A percentile compares a stretch with the other conserved stretches of the same genome.
Conservation (phyloP, 2,113 vertebrate genomes). For the Thalassarche chlororhynchos region DNA sequence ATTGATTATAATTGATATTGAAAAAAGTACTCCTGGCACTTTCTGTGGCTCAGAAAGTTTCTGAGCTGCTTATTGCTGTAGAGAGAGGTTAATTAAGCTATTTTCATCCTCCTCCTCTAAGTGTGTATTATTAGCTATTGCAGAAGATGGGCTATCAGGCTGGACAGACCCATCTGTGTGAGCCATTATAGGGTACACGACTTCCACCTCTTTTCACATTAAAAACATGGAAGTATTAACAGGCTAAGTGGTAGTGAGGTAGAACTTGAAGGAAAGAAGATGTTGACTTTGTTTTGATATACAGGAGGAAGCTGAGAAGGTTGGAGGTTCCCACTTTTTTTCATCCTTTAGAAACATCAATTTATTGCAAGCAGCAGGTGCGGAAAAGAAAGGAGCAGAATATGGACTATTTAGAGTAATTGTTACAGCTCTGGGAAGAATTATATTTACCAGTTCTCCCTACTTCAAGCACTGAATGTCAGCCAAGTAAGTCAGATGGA, state of each 20-base stretch:
- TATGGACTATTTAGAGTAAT: not conserved
- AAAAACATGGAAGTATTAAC: not conserved
- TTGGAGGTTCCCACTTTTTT: not conserved
- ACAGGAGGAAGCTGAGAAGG: not conserved
- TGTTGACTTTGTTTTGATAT: not conserved
- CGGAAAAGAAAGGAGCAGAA: not conserved
- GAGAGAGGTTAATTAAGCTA: not conserved
- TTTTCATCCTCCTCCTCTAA: not conserved
- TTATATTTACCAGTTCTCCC: not conserved
- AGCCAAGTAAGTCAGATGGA: slow-evolving; percentile 9
- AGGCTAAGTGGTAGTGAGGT: not conserved
- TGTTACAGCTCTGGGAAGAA: not conserved
- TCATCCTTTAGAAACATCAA: not conserved
- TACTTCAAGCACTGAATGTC: not conserved
- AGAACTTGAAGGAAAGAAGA: not conserved
- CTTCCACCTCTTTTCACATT: not conserved
- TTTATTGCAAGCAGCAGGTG: not conserved
- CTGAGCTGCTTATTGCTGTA: not conserved
- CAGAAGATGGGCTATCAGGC: not conserved
- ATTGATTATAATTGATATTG: not conserved
- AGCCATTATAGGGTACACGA: not conserved
- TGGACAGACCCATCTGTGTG: not conserved
- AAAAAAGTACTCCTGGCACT: not conserved
- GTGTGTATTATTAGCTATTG: not conserved
- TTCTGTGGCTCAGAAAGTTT: not conserved